Evolutionary conservation across 2,797 vertebrate genomes (phyloP).

Genomic region (Erithacus rubecula): DNA sequence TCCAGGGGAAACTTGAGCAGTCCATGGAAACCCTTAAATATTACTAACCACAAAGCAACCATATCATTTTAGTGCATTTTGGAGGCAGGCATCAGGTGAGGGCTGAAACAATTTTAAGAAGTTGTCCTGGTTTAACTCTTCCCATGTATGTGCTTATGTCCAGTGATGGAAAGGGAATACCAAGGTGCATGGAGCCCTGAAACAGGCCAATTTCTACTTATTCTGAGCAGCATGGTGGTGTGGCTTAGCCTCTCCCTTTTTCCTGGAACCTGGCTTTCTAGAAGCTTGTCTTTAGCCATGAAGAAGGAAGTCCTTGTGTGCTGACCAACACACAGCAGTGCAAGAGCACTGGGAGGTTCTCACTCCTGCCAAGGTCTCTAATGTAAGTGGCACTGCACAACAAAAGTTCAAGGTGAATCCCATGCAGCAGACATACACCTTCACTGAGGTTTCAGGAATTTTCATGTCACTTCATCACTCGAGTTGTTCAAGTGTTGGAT

Average conservation of each 20-base stretch:
- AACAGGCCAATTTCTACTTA: neutral
- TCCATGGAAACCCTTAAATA: neutral
- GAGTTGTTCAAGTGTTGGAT: neutral
- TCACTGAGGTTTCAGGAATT: neutral
- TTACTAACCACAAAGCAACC: neutral
- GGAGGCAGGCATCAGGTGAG: neutral
- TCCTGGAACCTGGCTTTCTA: neutral
- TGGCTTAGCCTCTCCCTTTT: neutral
- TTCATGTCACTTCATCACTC: neutral
- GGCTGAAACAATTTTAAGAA: neutral
- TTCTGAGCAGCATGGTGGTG: neutral
- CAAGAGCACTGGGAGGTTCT: accelerated
- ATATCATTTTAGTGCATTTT: neutral
- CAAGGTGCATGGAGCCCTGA: neutral
- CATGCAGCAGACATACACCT: neutral
- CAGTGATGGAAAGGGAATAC: neutral
- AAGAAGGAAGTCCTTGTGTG: neutral
- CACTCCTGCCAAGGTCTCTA: neutral
- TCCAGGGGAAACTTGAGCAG: neutral
- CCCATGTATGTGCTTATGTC: neutral
- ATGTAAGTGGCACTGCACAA: neutral
- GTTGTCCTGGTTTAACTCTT: neutral
- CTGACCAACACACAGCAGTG: neutral
- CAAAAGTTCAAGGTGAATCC: neutral
- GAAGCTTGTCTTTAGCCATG: neutral